These are phyloP conservation scores for Drosophila parvula DNA, from an alignment of 1,140 invertebrate species.

Conservation along the genomic window DNA sequence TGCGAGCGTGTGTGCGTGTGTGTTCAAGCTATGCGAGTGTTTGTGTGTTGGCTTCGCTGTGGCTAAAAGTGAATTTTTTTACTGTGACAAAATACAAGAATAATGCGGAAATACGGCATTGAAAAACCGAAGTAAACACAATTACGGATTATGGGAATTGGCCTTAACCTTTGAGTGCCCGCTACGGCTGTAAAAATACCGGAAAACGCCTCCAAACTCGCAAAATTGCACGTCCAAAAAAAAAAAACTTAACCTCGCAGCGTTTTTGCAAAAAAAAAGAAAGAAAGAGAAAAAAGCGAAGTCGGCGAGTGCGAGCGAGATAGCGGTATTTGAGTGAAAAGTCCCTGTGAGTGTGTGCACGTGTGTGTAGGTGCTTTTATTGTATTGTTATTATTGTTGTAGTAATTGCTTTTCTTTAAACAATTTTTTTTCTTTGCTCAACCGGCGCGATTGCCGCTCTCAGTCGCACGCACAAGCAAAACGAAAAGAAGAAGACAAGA, in stretches of 20 bases:
- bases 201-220: slow-evolving; percentile 44
- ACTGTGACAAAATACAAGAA: slow-evolving; percentile 71
- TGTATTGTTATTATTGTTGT: slow-evolving; percentile 38
- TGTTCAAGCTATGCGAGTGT: slow-evolving; percentile 15
- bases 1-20: background rate
- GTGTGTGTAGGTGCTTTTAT: slow-evolving; percentile 35
- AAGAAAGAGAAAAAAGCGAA: slow-evolving; percentile 36
- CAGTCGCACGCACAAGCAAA: slow-evolving; percentile 12
- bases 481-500: background rate
- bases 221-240: slow-evolving; percentile 50
- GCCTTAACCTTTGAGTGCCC: slow-evolving; percentile 21
- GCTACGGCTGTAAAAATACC: slow-evolving; percentile 9
- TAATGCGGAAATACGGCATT: slow-evolving; percentile 30
- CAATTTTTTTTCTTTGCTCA: slow-evolving; percentile 14
- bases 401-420: slow-evolving; percentile 16
- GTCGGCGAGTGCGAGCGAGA: slow-evolving; percentile 51
- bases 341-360: slow-evolving; percentile 42
- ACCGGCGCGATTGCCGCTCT: slow-evolving; percentile 37
- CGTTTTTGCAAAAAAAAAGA: slow-evolving; percentile 61
- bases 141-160: slow-evolving; percentile 26
- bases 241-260: slow-evolving; percentile 79
- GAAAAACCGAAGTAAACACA: slow-evolving; percentile 40
- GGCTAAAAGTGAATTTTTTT: slow-evolving; percentile 64
- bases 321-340: slow-evolving; percentile 53
- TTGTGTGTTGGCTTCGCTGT: slow-evolving; percentile 28